Percentiles rank a stretch among this genome's conserved stretches.
phyloP scores from a whole-genome alignment of 2,113 vertebrate genomes.

The Nyctereutes procyonoides region DNA sequence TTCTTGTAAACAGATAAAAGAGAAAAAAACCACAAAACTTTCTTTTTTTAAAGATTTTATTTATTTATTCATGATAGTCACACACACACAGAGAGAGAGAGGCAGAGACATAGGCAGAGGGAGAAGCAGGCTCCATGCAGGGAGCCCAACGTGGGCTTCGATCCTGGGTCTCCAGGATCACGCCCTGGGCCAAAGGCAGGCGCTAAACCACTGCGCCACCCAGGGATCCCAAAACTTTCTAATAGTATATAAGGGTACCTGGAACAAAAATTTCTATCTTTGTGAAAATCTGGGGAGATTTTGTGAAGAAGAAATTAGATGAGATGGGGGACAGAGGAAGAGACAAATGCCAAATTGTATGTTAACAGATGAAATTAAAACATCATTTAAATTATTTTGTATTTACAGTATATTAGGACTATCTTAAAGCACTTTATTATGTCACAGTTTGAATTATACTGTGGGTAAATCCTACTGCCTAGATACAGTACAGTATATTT shows the following conservation, averaged over 20 bases:
- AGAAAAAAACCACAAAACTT: background rate
- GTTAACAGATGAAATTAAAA: conserved; percentile 44
- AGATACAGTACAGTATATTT: conserved; percentile 28
- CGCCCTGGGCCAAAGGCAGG: too few species aligned
- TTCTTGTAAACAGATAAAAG: conserved; percentile 25
- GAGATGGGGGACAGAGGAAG: background rate
- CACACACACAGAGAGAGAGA: too few species aligned
- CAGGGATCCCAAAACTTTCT: background rate
- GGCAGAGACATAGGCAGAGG: too few species aligned
- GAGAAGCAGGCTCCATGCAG: too few species aligned
- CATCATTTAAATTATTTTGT: conserved; percentile 51
- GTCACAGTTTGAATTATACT: background rate
- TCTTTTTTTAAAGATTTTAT: background rate
- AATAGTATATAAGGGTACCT: conserved; percentile 28
- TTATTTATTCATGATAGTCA: too few species aligned
- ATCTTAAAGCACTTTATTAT: background rate
- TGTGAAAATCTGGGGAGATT: conserved; percentile 47
- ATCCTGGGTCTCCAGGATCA: too few species aligned
- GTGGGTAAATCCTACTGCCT: conserved; percentile 33
- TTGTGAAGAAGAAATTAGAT: conserved; percentile 15
- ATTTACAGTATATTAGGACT: conserved; percentile 19
- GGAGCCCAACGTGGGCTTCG: too few species aligned
- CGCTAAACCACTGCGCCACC: too few species aligned
- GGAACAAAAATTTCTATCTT: conserved; percentile 23
- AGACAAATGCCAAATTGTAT: conserved; percentile 9